These are phyloP conservation scores for Aphodius granarius DNA, from an alignment of 2,888 invertebrate genomes.

Conservation along the genomic window DNA sequence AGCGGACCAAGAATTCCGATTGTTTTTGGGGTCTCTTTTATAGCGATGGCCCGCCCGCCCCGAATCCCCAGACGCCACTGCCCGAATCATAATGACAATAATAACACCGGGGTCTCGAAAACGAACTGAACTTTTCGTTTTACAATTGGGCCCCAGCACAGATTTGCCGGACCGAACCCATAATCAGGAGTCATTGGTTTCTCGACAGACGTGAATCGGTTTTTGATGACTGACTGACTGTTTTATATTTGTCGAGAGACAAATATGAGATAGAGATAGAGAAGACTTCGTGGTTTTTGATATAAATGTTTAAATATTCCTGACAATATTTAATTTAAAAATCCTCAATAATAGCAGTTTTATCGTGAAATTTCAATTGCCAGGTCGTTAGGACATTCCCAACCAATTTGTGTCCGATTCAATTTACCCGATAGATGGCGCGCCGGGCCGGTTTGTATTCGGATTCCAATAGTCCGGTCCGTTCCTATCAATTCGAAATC, in stretches of 20 bases:
- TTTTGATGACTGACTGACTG: constrained; percentile 1
- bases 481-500: not conserved
- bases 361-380: not conserved
- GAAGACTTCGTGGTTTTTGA: too few species aligned
- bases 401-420: constrained; percentile 9
- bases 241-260: too few species aligned
- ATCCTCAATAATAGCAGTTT: too few species aligned
- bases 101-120: not conserved
- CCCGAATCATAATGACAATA: not conserved
- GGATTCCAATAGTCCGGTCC: not conserved
- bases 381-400: constrained; percentile 5
- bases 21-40: not conserved
- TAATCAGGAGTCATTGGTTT: not conserved
- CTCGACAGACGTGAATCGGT: not conserved
- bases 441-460: not conserved
- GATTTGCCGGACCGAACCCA: not conserved
- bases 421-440: constrained; percentile 1
- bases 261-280: too few species aligned
- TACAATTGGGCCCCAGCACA: not conserved
- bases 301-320: too few species aligned
- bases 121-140: not conserved
- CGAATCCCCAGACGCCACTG: not conserved
- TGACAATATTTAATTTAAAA: too few species aligned
- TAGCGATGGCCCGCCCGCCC: not conserved
- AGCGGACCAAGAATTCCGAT: not conserved